Evolutionary conservation across 2,888 invertebrate genomes (phyloP).

Genomic region (Syritta pipiens): DNA sequence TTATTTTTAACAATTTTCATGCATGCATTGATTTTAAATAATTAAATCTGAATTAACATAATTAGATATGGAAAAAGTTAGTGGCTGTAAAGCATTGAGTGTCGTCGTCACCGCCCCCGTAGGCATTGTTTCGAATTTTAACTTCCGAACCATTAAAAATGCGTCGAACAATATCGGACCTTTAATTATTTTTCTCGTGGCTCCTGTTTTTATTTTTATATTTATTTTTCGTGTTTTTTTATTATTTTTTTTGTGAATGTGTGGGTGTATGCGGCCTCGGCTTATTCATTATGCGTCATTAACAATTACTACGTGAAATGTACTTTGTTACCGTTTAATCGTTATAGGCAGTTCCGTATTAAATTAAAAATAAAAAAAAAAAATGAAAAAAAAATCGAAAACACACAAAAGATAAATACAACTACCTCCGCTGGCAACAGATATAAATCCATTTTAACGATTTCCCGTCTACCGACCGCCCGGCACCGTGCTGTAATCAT

Average conservation of each 20-base stretch:
- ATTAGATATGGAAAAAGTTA: slow-evolving; percentile 53
- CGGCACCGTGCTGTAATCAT: too few species aligned
- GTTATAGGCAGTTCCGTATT: slow-evolving; percentile 74
- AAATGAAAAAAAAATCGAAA: slow-evolving; percentile 5
- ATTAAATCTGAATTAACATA: slow-evolving; percentile 63
- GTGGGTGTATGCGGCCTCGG: background rate
- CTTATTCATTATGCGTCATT: slow-evolving; percentile 68
- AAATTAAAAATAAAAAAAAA: slow-evolving; percentile 63
- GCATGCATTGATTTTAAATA: slow-evolving; percentile 57
- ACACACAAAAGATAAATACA: slow-evolving; percentile 15
- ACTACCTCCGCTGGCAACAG: slow-evolving; percentile 9
- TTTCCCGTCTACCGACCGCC: slow-evolving; percentile 36
- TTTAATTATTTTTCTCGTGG: slow-evolving; percentile 50
- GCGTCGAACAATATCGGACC: slow-evolving; percentile 31
- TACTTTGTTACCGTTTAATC: slow-evolving; percentile 75
- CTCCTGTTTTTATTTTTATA: background rate
- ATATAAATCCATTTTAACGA: slow-evolving; percentile 55
- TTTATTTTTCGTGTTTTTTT: background rate
- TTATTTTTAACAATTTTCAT: slow-evolving; percentile 30
- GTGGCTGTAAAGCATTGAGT: slow-evolving; percentile 4
- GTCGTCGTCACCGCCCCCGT: slow-evolving; percentile 14
- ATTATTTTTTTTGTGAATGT: background rate
- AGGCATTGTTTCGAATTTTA: slow-evolving; percentile 37
- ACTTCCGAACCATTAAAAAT: slow-evolving; percentile 37
- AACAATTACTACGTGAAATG: slow-evolving; percentile 63